Conservation (phyloP, 2,888 invertebrate genomes). For the Tethea ocularis region DNA sequence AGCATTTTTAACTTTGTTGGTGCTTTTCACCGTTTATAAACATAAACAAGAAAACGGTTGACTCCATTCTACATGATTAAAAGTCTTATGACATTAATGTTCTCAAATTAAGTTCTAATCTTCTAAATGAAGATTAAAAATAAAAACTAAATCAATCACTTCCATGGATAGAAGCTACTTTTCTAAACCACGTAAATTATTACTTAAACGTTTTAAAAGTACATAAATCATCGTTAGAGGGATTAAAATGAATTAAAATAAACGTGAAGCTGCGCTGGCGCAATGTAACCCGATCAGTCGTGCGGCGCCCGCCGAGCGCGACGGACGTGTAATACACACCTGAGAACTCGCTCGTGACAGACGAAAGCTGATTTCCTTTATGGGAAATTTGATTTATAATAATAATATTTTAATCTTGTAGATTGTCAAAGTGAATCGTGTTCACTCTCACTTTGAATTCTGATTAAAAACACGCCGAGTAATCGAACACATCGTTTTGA, state of each 20-base stretch:
- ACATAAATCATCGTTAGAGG: conserved; percentile 2
- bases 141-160: neutral
- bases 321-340: conserved; percentile 65
- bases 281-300: conserved; percentile 62
- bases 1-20: too few species aligned
- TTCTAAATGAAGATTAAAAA: neutral
- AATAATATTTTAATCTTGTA: neutral
- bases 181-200: conserved; percentile 3
- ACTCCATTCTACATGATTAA: too few species aligned
- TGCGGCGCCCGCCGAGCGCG: conserved; percentile 52
- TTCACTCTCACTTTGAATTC: neutral
- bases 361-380: conserved; percentile 65
- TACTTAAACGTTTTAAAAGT: neutral
- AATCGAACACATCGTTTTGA: neutral
- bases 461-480: neutral
- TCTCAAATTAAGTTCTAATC: neutral
- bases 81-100: too few species aligned
- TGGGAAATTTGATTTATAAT: conserved; percentile 39
- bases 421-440: neutral
- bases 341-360: conserved; percentile 36
- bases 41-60: too few species aligned
- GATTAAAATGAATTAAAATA: conserved; percentile 11
- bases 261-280: conserved; percentile 28
- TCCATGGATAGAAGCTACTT: neutral
- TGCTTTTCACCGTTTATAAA: too few species aligned